Percentiles rank a stretch among this genome's conserved stretches.
phyloP scores from a whole-genome alignment of 2,113 vertebrate genomes.

The Pogona vitticeps region DNA sequence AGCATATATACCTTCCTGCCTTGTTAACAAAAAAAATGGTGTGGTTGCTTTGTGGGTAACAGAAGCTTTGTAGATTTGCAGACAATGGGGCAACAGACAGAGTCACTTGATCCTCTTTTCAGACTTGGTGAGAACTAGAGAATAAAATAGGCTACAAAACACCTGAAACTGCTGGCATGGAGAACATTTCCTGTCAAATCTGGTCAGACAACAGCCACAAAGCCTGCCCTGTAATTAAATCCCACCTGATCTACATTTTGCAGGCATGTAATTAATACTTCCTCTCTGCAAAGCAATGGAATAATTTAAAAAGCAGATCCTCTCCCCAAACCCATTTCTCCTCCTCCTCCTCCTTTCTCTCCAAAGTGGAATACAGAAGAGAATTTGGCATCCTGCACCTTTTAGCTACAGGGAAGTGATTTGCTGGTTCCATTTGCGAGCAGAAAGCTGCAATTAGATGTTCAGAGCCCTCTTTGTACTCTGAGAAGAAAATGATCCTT shows the following conservation, averaged over 20 bases:
- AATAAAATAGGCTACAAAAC: constrained; percentile 78
- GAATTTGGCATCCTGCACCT: constrained; percentile 55
- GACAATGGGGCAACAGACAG: constrained; percentile 77
- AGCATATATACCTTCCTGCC: constrained; percentile 11
- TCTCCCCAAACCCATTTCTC: constrained; percentile 43
- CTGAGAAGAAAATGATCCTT: constrained; percentile 81
- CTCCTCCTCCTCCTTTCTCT: background rate
- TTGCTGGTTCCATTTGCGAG: constrained; percentile 77
- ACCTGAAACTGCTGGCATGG: constrained; percentile 78
- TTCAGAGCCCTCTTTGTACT: constrained; percentile 79
- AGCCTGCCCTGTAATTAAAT: constrained; percentile 85
- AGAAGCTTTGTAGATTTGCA: constrained; percentile 75
- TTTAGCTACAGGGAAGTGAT: constrained; percentile 75
- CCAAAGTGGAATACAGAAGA: background rate
- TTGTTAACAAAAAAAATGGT: constrained; percentile 46
- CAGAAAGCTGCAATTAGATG: constrained; percentile 80
- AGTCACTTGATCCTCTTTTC: constrained; percentile 75
- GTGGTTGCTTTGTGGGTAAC: constrained; percentile 63
- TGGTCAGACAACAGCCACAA: constrained; percentile 83
- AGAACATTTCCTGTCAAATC: constrained; percentile 80
- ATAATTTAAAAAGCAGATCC: constrained; percentile 80
- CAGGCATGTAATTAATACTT: constrained; percentile 86
- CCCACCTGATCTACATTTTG: constrained; percentile 78
- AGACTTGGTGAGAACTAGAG: constrained; percentile 74
- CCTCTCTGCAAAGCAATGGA: constrained; percentile 79